A percentile compares a stretch with the other conserved stretches of the same genome.
These are phyloP conservation scores for Zaprionus vittiger DNA, from an alignment of 1,140 invertebrate genomes.

Conservation along the genomic window DNA sequence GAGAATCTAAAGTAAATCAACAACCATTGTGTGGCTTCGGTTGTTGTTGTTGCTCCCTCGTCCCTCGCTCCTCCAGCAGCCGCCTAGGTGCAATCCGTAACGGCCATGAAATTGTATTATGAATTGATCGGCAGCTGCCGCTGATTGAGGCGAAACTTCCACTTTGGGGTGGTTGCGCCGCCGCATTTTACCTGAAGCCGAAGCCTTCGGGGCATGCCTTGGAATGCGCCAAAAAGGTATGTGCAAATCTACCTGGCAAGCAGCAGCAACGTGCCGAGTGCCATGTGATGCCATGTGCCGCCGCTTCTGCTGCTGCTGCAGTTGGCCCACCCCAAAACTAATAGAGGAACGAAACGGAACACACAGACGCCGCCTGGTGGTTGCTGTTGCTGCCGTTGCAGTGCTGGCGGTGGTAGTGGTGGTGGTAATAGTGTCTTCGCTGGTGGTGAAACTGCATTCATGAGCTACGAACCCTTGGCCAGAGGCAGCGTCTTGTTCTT, in stretches of 20 bases:
- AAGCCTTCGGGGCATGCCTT: conserved; percentile 48
- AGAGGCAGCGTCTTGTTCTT: conserved; percentile 43
- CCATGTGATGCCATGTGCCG: conserved; percentile 1
- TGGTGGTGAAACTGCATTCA: conserved; percentile 68
- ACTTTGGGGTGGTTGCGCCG: conserved; percentile 55
- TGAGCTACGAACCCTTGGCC: conserved; percentile 49
- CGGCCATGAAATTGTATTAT: conserved; percentile 62
- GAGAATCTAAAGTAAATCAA: conserved; percentile 63
- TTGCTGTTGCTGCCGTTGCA: conserved; percentile 24
- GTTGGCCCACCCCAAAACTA: conserved; percentile 62
- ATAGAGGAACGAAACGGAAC: conserved; percentile 13
- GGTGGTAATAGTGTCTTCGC: conserved; percentile 15
- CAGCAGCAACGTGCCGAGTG: conserved; percentile 37
- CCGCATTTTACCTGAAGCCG: conserved; percentile 65
- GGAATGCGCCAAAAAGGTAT: conserved; percentile 79
- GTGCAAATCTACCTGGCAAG: conserved; percentile 81
- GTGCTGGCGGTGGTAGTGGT: conserved; percentile 31
- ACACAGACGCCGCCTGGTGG: conserved; percentile 40
- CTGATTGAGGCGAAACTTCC: conserved; percentile 5
- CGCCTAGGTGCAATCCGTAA: conserved; percentile 64
- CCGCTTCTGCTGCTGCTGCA: conserved; percentile 17
- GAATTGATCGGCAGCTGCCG: conserved; percentile 39
- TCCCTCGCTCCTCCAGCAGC: conserved; percentile 24
- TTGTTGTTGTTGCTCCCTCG: conserved; percentile 7
- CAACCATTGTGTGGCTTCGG: conserved; percentile 42